These are phyloP conservation scores for Natrix natrix DNA, from an alignment of 2,797 vertebrate genomes.

Conservation along the genomic window DNA sequence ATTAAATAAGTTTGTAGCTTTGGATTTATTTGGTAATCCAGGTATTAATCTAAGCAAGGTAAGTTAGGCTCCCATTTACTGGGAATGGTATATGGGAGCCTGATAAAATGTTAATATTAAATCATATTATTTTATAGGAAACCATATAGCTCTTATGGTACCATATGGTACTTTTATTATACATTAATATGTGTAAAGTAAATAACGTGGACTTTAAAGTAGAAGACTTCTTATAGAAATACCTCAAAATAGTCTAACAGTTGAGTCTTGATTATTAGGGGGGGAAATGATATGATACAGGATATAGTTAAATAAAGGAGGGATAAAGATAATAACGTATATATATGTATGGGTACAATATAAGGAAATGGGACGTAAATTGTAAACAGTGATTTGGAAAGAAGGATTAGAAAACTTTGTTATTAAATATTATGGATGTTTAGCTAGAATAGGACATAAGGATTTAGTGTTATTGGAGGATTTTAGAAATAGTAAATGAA, in stretches of 20 bases:
- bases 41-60: neutral
- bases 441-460: too few relatives aligned
- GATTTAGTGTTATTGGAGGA: too few relatives aligned
- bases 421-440: too few relatives aligned
- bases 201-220: neutral
- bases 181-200: neutral
- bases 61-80: neutral
- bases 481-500: too few relatives aligned
- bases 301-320: too few relatives aligned
- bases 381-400: too few relatives aligned
- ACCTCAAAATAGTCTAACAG: neutral
- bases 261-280: too few relatives aligned
- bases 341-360: too few relatives aligned
- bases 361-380: too few relatives aligned
- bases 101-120: neutral
- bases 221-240: neutral
- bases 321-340: too few relatives aligned
- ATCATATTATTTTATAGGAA: neutral
- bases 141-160: neutral
- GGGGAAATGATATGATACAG: too few relatives aligned
- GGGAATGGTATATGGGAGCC: neutral
- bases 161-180: neutral
- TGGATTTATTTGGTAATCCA: neutral
- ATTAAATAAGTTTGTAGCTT: neutral
- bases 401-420: too few relatives aligned